Base-by-base conservation (phyloP, 2,113 vertebrate genomes). In the Rhea pennata region DNA sequence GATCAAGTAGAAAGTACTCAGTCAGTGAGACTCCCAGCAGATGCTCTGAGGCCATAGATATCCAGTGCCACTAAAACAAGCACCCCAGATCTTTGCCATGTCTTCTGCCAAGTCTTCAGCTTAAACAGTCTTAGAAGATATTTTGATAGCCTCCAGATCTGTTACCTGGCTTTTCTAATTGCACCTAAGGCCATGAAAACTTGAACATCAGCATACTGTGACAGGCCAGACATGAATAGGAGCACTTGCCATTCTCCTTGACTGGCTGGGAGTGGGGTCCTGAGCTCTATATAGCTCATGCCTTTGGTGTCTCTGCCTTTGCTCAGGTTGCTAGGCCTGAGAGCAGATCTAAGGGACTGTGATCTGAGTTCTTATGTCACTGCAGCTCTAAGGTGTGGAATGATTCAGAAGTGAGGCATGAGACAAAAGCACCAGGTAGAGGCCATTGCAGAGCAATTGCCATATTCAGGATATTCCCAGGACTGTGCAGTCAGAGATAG, bases 1-100 rank as follows among this genome's bases (percentile, higher is more conserved):
- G 54, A 86, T 79, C 54, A 67, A 78, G 85, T 71, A 69, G 10
- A 9, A 96, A 94, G 59, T 84, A 70, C 65, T 71, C 72, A 77
- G 61, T 12, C 65, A 64, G 36, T 3, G 46, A 56, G 71, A 59
- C 59, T 88, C 69, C 69, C 76, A 69, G 2, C 12, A 66, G 84
- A 22, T 21, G 65, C 24, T 78, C 24, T 22, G 24, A 78, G n/a
- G 58, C 12, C 15, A 21, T 12, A 42, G 82, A 79, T 8, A 67
- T 24, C 39, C 62, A 59, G 36, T 64, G 61, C 39, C 58, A 54
- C 42, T 10, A 36, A 29, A 1, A 3, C 5, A 56, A 64, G 65
- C 46, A 77, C 20, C 36, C 17, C 17, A 50, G 70, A 10, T 21
- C 14, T 69, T 69, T 39, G 23, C 10, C 5, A 1, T 40, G 15